phyloP scores from a whole-genome alignment of 2,797 vertebrate species.

The Cygnus olor region DNA sequence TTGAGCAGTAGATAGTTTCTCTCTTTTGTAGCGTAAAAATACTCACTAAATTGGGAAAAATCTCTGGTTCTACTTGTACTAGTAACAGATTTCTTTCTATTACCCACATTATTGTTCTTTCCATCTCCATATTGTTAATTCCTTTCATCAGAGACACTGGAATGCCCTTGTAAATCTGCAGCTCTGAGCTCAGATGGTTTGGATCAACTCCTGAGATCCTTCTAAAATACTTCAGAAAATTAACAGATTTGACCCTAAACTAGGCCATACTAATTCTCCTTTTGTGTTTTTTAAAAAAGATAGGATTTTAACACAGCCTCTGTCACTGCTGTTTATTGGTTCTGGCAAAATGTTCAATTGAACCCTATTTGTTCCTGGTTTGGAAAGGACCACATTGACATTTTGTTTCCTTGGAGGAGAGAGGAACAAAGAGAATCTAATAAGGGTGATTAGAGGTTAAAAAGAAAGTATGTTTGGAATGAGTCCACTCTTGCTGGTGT shows the following conservation, averaged over 20 bases:
- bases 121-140: neutral
- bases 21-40: neutral
- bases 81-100: neutral
- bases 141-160: neutral
- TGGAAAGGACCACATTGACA: neutral
- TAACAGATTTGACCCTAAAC: slow-evolving; percentile 18
- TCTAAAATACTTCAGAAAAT: slow-evolving; percentile 23
- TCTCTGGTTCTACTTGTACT: neutral
- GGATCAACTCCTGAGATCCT: slow-evolving; percentile 17
- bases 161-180: slow-evolving; percentile 22
- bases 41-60: neutral
- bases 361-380: neutral
- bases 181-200: slow-evolving; percentile 42
- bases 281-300: neutral
- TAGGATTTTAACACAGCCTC: slow-evolving; percentile 13
- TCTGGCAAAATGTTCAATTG: neutral
- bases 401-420: neutral
- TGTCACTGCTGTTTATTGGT: neutral
- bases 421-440: neutral
- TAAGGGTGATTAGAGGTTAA: slow-evolving; percentile 4
- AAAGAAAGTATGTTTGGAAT: slow-evolving; percentile 28
- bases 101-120: neutral
- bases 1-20: neutral
- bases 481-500: neutral
- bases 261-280: neutral